Percentiles rank a stretch among this genome's conserved stretches.
Conservation (phyloP, 2,113 vertebrate genomes). For the Nothocercus nigrocapillus region DNA sequence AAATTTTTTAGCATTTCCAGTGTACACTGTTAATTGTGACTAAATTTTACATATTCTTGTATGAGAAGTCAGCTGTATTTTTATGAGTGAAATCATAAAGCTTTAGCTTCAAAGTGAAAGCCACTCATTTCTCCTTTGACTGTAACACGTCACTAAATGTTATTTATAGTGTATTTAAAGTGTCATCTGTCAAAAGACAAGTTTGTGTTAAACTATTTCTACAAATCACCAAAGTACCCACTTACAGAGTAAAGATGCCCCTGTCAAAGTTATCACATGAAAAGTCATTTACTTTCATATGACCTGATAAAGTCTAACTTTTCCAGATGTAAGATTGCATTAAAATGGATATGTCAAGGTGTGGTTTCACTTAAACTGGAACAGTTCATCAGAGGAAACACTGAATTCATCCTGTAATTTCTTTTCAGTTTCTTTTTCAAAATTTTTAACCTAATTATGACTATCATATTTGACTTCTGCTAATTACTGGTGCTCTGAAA, state of each 20-base stretch:
- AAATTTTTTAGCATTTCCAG: not conserved
- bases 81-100: not conserved
- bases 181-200: constrained; percentile 1
- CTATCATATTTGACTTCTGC: not conserved
- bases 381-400: not conserved
- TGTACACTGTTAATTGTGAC: not conserved
- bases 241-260: not conserved
- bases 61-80: not conserved
- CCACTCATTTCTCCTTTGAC: not conserved
- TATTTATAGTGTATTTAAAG: constrained; percentile 15
- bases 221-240: not conserved
- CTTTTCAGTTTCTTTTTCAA: not conserved
- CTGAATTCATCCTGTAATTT: not conserved
- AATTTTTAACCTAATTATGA: not conserved
- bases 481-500: constrained; percentile 6
- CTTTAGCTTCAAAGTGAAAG: constrained; percentile 8
- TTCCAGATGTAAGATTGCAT: not conserved
- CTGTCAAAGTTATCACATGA: not conserved
- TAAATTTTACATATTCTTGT: not conserved
- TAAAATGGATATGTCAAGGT: not conserved
- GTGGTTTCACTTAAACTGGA: not conserved
- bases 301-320: constrained; percentile 1
- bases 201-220: constrained; percentile 20
- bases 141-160: not conserved
- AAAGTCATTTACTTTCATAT: not conserved